Evolutionary conservation across 2,797 vertebrate species (phyloP).

Genomic region (Aythya fuligula): DNA sequence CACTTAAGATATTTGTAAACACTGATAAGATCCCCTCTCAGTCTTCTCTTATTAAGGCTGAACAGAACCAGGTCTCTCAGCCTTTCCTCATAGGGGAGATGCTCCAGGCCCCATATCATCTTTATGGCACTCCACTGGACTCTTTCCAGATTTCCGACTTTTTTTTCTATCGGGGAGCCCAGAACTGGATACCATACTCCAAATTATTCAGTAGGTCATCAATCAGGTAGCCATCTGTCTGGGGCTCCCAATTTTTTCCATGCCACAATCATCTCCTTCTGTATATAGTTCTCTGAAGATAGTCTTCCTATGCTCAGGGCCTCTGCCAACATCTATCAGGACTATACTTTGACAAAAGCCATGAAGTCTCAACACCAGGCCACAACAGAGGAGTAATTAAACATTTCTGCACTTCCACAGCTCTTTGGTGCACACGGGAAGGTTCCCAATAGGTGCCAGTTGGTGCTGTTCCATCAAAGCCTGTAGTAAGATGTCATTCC

Average conservation of each 20-base stretch:
- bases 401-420: not conserved
- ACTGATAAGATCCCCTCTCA: too few relatives aligned
- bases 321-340: not conserved
- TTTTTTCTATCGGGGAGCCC: too few relatives aligned
- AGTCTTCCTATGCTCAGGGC: accelerated
- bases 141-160: too few relatives aligned
- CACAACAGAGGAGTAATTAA: not conserved
- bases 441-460: not conserved
- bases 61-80: too few relatives aligned
- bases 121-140: too few relatives aligned
- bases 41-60: too few relatives aligned
- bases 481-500: not conserved
- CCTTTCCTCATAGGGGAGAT: too few relatives aligned
- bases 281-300: not conserved
- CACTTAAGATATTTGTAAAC: too few relatives aligned
- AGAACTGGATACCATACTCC: too few relatives aligned
- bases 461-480: accelerated
- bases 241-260: not conserved
- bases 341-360: not conserved
- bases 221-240: not conserved
- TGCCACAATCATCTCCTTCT: not conserved
- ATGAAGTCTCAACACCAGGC: not conserved
- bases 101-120: too few relatives aligned
- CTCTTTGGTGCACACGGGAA: accelerated
- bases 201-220: not conserved